A percentile compares a stretch with the other conserved stretches of the same genome.
These are phyloP conservation scores for Calypte anna DNA, from an alignment of 2,113 vertebrate species.

Conservation along the genomic window DNA sequence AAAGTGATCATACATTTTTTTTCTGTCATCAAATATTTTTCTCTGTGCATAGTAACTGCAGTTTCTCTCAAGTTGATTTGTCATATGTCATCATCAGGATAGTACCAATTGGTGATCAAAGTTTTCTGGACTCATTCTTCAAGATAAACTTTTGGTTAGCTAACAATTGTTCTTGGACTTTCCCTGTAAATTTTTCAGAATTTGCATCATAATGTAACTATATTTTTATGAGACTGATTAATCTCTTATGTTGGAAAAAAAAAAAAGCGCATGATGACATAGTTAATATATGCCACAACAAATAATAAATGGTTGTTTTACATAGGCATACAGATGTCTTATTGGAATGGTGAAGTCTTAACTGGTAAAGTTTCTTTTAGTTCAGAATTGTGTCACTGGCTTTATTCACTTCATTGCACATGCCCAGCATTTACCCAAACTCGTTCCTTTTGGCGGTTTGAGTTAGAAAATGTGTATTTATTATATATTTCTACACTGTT, in stretches of 20 bases:
- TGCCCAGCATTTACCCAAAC: not conserved
- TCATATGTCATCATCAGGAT: not conserved
- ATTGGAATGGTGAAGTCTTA: not conserved
- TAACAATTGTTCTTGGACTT: not conserved
- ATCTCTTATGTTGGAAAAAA: not conserved
- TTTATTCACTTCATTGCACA: not conserved
- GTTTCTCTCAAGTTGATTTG: not conserved
- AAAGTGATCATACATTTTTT: not conserved
- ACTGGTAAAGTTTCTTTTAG: not conserved
- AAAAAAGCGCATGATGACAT: not conserved
- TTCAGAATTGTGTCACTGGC: not conserved
- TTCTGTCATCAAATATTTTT: not conserved
- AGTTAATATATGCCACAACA: not conserved
- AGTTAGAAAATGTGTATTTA: not conserved
- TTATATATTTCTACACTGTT: not conserved
- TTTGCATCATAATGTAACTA: not conserved
- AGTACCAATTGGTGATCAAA: not conserved
- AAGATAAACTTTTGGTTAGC: not conserved
- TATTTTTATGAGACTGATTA: not conserved
- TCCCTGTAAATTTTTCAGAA: not conserved
- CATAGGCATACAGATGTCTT: not conserved
- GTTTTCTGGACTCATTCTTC: not conserved
- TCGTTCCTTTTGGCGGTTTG: not conserved
- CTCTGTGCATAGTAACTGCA: not conserved
- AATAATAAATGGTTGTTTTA: not conserved